Base-by-base conservation (phyloP, 1,140 invertebrate genomes). In the Scaptodrosophila lebanonensis region DNA sequence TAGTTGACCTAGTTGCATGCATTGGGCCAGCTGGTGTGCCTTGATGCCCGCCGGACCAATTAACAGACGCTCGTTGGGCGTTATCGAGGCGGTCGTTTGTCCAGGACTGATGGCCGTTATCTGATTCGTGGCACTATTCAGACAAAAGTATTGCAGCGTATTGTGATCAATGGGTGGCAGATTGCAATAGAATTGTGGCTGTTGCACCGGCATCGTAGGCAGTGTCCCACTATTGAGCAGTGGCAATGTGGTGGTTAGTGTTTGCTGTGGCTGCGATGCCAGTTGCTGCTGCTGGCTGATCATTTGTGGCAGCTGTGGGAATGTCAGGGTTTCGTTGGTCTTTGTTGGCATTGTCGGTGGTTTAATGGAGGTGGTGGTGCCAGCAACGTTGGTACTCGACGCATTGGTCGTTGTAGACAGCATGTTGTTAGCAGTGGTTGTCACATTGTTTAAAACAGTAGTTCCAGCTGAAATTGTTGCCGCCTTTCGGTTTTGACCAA, bases 31-130 rank as follows among this genome's bases (percentile, higher is more conserved):
- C 50, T 87, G 86, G 25, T 87, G 86, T 0, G 85, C 84, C 67
- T 87, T 87, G 3, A 87, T 87, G 9, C 85, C 85, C 0, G 84
- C 84, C 0, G 86, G 85, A 0, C 83, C 86, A 32, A 87, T 87
- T 3, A 87, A 35, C 30, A 87, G 29, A 1, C 86, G 68, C 54
- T 87, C 86, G 42, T 83, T 73, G 25, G 86, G 85, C 8, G 79
- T 79, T 36, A 87, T 77, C 6, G 85, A 82, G 0, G 86, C 85
- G 0, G 85, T 68, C 3, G 86, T 87, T 45, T 87, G 84, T 1
- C 66, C 70, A 2, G 86, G 71, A 58, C 72, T 86, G 32, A 87
- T 84, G 13, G 84, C 84, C 15, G 86, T 87, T 3, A 87, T 87
- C 39, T 87, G 85, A 58, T 87, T 87, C 22, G 69, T 87, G 0